phyloP scores from a whole-genome alignment of 2,797 vertebrate genomes.

The Spatula versicolor region DNA sequence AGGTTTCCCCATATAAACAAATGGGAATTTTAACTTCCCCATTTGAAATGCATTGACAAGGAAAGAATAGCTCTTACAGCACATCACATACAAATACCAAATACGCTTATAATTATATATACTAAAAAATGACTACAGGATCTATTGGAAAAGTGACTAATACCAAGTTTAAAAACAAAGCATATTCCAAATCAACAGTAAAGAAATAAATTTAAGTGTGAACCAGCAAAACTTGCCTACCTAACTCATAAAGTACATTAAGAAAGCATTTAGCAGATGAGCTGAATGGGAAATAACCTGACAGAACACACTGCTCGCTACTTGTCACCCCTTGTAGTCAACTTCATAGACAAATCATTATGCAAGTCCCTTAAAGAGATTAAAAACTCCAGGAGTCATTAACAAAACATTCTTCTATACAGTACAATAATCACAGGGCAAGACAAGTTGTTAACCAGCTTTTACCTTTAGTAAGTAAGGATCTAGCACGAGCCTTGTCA shows the following conservation, averaged over 20 bases:
- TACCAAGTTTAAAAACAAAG: neutral
- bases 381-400: neutral
- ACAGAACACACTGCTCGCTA: neutral
- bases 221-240: neutral
- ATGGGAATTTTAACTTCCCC: neutral
- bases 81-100: neutral
- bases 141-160: neutral
- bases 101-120: neutral
- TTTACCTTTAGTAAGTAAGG: slow-evolving; percentile 90
- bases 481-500: slow-evolving; percentile 92
- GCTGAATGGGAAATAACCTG: neutral
- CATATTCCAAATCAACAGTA: neutral
- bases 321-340: neutral
- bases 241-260: neutral
- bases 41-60: neutral
- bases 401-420: neutral
- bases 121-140: neutral
- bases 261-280: slow-evolving; percentile 6
- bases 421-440: neutral
- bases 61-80: neutral
- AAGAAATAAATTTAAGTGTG: neutral
- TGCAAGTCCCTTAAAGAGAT: neutral
- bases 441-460: neutral
- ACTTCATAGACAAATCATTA: neutral
- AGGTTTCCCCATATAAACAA: neutral